phyloP scores from a whole-genome alignment of 2,113 vertebrate genomes.

The Periophthalmus modestus region DNA sequence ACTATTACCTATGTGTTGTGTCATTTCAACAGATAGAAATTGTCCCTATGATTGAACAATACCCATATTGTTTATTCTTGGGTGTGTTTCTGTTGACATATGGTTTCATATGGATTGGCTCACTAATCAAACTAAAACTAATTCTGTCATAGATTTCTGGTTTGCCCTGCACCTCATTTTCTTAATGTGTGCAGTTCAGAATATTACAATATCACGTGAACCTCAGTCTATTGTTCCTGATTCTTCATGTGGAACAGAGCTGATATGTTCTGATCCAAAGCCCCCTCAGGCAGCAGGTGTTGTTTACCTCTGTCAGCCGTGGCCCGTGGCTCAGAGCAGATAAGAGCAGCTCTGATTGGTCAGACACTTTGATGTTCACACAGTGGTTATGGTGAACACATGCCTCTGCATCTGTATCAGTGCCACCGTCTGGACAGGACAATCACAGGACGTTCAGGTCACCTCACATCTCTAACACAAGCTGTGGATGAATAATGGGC shows the following conservation, averaged over 20 bases:
- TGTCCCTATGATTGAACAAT: too few relatives aligned
- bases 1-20: too few relatives aligned
- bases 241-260: too few relatives aligned
- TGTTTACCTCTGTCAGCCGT: neutral
- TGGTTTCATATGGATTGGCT: too few relatives aligned
- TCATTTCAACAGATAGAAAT: too few relatives aligned
- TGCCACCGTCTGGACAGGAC: too few relatives aligned
- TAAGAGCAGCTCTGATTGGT: neutral
- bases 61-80: too few relatives aligned
- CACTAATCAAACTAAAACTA: too few relatives aligned
- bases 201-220: neutral
- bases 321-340: neutral
- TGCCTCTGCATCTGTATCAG: neutral
- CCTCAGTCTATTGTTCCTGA: neutral
- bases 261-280: neutral
- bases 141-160: too few relatives aligned
- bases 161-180: too few relatives aligned
- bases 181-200: neutral
- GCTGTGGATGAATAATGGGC: neutral
- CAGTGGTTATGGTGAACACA: neutral
- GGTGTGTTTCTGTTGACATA: too few relatives aligned
- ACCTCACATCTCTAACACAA: neutral
- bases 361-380: neutral
- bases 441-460: neutral
- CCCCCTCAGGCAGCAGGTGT: neutral